Percentiles rank a stretch among this genome's conserved stretches.
These are phyloP conservation scores for Tetheella fluctuosa DNA, from an alignment of 2,888 invertebrate genomes.

Conservation along the genomic window DNA sequence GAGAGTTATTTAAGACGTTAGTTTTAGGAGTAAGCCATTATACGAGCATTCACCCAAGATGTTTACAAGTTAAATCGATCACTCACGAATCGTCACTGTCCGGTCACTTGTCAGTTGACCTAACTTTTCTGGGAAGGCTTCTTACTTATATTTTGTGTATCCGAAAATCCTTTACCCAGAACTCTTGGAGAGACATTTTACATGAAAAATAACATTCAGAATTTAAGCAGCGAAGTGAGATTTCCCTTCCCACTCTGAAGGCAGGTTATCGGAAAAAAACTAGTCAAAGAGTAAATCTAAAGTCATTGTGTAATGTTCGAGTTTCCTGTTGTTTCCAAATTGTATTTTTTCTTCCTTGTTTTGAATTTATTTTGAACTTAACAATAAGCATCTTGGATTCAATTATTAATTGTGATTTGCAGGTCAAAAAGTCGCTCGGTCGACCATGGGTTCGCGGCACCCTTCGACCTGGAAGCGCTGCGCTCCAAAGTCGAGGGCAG, in stretches of 20 bases:
- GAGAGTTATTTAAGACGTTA: constrained; percentile 63
- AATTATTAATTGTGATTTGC: constrained; percentile 57
- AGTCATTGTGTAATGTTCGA: neutral
- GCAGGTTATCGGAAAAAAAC: neutral
- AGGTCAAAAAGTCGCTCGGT: constrained; percentile 97
- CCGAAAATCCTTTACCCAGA: too few species aligned
- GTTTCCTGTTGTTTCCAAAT: neutral
- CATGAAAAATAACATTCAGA: neutral
- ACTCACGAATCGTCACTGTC: constrained; percentile 10
- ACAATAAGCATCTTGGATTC: neutral
- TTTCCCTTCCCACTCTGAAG: neutral
- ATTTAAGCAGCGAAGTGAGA: neutral
- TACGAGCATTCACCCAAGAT: constrained; percentile 59
- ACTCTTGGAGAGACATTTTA: neutral
- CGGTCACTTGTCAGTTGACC: constrained; percentile 9
- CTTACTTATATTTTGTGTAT: too few species aligned
- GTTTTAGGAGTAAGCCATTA: constrained; percentile 59
- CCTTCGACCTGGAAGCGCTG: constrained; percentile 93
- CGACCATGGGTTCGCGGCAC: constrained; percentile 94
- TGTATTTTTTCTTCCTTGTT: neutral
- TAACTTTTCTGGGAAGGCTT: neutral
- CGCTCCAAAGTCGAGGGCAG: constrained; percentile 94
- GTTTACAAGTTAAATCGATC: constrained; percentile 33
- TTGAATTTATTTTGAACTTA: neutral
- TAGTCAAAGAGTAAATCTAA: neutral